phyloP scores from a whole-genome alignment of 2,113 vertebrate genomes.

The Typhlomys cinereus region DNA sequence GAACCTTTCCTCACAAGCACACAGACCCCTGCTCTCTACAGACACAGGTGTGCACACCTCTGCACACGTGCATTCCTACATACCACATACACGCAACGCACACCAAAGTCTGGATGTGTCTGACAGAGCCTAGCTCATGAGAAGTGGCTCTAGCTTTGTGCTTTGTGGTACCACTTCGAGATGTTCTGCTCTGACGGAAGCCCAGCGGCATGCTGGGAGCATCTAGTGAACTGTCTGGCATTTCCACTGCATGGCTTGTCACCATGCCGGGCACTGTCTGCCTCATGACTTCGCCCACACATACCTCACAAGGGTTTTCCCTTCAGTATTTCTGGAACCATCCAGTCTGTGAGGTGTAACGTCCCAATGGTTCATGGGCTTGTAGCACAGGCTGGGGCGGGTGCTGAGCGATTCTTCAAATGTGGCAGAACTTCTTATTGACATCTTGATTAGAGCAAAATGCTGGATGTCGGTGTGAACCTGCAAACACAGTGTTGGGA shows the following conservation, averaged over 20 bases:
- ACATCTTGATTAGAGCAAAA: background rate
- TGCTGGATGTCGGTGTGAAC: no score
- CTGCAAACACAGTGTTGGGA: no score
- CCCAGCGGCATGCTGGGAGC: background rate
- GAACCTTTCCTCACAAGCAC: no score
- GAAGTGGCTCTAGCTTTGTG: background rate
- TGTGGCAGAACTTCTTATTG: no score
- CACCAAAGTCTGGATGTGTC: background rate
- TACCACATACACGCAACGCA: background rate
- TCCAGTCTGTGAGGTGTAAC: background rate
- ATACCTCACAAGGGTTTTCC: background rate
- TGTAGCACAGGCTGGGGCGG: background rate
- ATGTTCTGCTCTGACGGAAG: background rate
- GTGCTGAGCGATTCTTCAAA: background rate
- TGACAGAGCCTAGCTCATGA: background rate
- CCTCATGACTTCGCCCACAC: background rate
- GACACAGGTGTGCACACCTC: no score
- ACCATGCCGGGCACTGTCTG: background rate
- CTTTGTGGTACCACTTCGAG: no score
- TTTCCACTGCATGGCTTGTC: background rate
- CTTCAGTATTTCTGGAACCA: background rate
- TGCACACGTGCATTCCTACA: no score
- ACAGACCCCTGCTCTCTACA: no score
- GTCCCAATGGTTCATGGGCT: background rate
- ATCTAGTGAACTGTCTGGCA: rapidly evolving